Evolutionary conservation across 2,797 vertebrate genomes (phyloP).

Genomic region (Dromococcyx pavoninus): DNA sequence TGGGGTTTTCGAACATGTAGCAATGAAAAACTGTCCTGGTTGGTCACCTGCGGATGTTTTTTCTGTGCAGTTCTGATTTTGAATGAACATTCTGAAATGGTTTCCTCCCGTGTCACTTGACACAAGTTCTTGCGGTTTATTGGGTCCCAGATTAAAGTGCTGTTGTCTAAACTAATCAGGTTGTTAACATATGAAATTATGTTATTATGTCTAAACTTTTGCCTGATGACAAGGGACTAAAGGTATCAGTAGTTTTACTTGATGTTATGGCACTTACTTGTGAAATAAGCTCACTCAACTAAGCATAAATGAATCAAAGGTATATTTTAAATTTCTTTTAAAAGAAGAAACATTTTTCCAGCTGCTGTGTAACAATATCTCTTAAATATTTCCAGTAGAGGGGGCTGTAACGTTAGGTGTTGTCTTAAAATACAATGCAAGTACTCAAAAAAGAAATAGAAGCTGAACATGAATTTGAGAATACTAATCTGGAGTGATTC

Average conservation of each 20-base stretch:
- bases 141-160: not conserved
- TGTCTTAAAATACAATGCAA: not conserved
- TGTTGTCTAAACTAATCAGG: not conserved
- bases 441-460: not conserved
- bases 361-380: not conserved
- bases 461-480: not conserved
- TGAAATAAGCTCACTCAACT: not conserved
- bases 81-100: not conserved
- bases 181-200: not conserved
- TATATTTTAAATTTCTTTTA: not conserved
- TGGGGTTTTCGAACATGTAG: fast-evolving
- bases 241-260: not conserved
- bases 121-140: not conserved
- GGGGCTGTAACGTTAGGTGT: not conserved
- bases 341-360: not conserved
- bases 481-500: not conserved
- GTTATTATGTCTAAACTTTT: not conserved
- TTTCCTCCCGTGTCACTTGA: not conserved
- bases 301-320: not conserved
- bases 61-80: not conserved
- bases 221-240: not conserved
- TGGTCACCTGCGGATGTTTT: not conserved
- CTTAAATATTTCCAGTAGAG: constrained; percentile 22
- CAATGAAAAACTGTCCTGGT: fast-evolving
- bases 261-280: not conserved